Base-by-base conservation (phyloP, 2,113 vertebrate species). In the Hystrix brachyura region DNA sequence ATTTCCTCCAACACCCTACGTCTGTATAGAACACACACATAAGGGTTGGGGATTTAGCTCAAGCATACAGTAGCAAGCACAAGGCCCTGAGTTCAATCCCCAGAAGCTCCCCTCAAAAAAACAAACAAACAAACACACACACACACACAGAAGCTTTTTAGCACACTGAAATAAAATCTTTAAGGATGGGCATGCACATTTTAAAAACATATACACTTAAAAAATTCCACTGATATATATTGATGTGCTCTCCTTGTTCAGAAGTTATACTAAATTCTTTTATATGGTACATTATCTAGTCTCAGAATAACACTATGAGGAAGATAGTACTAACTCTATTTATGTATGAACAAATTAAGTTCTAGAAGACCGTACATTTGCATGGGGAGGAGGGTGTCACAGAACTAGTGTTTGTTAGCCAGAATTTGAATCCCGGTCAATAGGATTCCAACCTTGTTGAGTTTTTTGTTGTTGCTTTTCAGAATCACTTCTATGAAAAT, bases 141-240 rank as follows among this genome's bases (percentile, higher is more conserved):
- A 38, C 23, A 71, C 46, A 18, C 11, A 76, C 18, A 46, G 9
- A 48, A 69, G 64, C 46, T 8, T 0, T 91, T 85, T 17, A 53
- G 43, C 38, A 96, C 64, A 85, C 18, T 48, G n/a, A 72, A 48
- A 71, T 79, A 76, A 79, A 87, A 51, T 57, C 57, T 96, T 38
- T 12, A 34, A 25, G 12, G 29, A 80, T 92, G 34, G 21, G 2
- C 25, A 57, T 62, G 51, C 60, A 74, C 27, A 72, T 69, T 74
- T 76, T 48, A 51, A 76, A 69, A 76, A 76, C 13, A 3, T 51
- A 7, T 43, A 59, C 43, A 46, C 60, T 55, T 1, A 43, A 78
- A 59, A 32, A 7, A 59, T 34, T 53, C 13, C 9, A 55, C 38
- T 43, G 7, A 43, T 72, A 19, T 8, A 53, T 3, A 3, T 89